A percentile compares a stretch with the other conserved stretches of the same genome.
These are phyloP conservation scores for Ephestia elutella DNA, from an alignment of 1,140 invertebrate species.

Conservation along the genomic window DNA sequence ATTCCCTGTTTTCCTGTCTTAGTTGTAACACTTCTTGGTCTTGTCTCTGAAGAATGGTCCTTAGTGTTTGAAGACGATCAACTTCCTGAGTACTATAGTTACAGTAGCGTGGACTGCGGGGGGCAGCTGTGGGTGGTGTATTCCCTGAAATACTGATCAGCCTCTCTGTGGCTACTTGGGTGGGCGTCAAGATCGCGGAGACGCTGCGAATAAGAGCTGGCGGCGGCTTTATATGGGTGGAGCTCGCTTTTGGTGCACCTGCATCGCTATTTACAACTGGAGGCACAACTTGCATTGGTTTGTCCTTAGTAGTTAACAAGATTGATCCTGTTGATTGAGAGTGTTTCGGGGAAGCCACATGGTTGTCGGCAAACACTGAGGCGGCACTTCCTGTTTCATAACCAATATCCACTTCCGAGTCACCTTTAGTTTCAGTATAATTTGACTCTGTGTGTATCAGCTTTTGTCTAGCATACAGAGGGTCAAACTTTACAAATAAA, in stretches of 20 bases:
- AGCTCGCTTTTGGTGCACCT: conserved; percentile 28
- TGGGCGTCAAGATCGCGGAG: conserved; percentile 58
- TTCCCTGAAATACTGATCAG: conserved; percentile 51
- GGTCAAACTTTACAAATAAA: conserved; percentile 78
- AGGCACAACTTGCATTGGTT: conserved; percentile 58
- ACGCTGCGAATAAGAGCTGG: conserved; percentile 52
- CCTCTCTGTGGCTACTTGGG: conserved; percentile 53
- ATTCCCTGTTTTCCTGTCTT: conserved; percentile 53
- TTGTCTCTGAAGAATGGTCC: conserved; percentile 56
- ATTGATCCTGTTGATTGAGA: conserved; percentile 38
- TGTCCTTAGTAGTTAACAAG: conserved; percentile 36
- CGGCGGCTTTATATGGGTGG: conserved; percentile 26
- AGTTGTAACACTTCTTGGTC: conserved; percentile 56
- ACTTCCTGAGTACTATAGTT: conserved; percentile 40
- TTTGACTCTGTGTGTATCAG: conserved; percentile 23
- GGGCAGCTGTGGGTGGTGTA: conserved; percentile 51
- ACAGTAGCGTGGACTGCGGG: conserved; percentile 39
- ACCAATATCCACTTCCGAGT: conserved; percentile 51
- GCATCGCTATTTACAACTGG: conserved; percentile 47
- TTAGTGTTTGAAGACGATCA: conserved; percentile 48
- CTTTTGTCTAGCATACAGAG: conserved; percentile 67
- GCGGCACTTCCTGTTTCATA: conserved; percentile 62
- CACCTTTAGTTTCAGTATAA: conserved; percentile 26
- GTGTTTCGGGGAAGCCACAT: conserved; percentile 35
- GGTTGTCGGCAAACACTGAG: conserved; percentile 43